Base-by-base conservation (phyloP, 1,140 invertebrate species). In the Habropoda laboriosa region DNA sequence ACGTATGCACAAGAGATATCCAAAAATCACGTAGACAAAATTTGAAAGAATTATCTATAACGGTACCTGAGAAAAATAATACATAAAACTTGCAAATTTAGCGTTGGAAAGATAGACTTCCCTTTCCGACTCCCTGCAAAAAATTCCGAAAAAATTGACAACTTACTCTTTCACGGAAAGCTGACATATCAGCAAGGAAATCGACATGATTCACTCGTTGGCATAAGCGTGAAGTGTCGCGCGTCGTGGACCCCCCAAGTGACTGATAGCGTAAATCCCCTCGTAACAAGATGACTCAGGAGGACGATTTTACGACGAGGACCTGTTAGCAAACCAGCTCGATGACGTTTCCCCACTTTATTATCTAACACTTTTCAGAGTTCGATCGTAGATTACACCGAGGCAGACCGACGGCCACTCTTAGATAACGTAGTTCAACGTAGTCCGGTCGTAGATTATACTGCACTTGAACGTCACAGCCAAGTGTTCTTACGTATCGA, bases 281-380 rank as follows among this genome's bases (percentile, higher is more conserved):
- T 32, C 40, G 12, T 32, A 30, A 53, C 8, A 57, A 47, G 27
- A 63, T 38, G 49, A 47, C 18, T 49, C 35, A 21, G 21, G 42
- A 24, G 27, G 58, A 83, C 49, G 51, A 63, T 27, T 81, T 83
- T 61, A 72, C 47, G 78, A 83, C 40, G 53, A 30, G 24, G 10
- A 53, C 38, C 27, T 55, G 57, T 49, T 55, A 63, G 30, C 49
- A 12, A n/a, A 40, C 10, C 45, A n/a, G 18, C 30, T 27, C 58
- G 66, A 53, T 67, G 72, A 78, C 51, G 70, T 68, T 82, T 42
- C 13, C 27, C 13, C 51, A 47, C 63, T 42, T 21, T 45, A 35
- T 83, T 72, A 77, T 49, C 57, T 45, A 16, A 84, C 42, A 12
- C 35, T 77, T 64, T 16, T n/a, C 61, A 8, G 35, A 21, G 18